phyloP scores from a whole-genome alignment of 2,113 vertebrate genomes.

The Alethe castanea region DNA sequence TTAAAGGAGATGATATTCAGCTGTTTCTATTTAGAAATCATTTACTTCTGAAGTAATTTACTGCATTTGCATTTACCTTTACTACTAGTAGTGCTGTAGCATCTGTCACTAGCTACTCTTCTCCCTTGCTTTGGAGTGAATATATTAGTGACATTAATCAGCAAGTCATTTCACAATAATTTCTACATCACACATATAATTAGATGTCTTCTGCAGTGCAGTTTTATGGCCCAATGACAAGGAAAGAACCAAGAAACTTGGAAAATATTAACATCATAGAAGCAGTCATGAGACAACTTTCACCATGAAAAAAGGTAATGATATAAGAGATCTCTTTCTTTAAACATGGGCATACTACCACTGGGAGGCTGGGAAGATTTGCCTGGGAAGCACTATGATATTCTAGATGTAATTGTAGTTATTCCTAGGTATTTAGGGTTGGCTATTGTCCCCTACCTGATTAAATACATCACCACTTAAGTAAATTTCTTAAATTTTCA shows the following conservation, averaged over 20 bases:
- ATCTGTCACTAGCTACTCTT: neutral
- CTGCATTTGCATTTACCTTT: neutral
- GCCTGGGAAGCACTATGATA: neutral
- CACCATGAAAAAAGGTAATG: neutral
- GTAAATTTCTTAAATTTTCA: neutral
- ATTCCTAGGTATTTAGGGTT: neutral
- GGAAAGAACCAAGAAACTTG: neutral
- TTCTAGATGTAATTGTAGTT: neutral
- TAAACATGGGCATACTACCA: neutral
- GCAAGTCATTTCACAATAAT: neutral
- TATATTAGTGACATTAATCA: neutral
- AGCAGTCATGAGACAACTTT: neutral
- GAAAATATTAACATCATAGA: neutral
- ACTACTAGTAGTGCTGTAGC: neutral
- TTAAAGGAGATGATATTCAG: neutral
- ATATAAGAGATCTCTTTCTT: neutral
- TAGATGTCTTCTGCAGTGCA: neutral
- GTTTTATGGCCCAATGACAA: neutral
- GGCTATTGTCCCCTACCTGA: rapidly evolving
- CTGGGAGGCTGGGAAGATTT: neutral
- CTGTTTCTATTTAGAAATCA: neutral
- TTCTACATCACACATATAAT: neutral
- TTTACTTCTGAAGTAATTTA: neutral
- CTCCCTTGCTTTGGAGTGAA: neutral
- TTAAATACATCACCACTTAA: neutral